Evolutionary conservation across 1,140 invertebrate genomes (phyloP).

Genomic region (Aporrectodea caliginosa): DNA sequence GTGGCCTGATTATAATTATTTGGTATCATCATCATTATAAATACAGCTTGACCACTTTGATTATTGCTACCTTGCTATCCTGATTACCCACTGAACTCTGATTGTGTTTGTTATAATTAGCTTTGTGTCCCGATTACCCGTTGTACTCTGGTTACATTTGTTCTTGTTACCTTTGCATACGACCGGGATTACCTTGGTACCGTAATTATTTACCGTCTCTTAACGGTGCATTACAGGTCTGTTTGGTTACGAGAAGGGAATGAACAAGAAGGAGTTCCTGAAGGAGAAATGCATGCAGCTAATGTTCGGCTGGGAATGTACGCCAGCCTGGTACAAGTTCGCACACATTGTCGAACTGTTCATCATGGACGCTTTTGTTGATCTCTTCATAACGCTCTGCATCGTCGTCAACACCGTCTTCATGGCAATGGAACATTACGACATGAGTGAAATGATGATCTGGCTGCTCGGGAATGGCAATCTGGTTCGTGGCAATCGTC

Average conservation of each 20-base stretch:
- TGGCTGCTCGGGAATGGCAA: constrained; percentile 75
- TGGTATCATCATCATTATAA: too few relatives aligned
- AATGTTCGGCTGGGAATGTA: constrained; percentile 96
- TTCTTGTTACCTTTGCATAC: background rate
- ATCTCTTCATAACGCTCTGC: constrained; percentile 95
- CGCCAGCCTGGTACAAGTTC: constrained; percentile 60
- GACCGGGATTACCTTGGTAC: background rate
- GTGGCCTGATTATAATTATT: too few relatives aligned
- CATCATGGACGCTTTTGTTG: constrained; percentile 96
- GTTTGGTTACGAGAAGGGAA: constrained; percentile 28
- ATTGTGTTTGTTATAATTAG: background rate
- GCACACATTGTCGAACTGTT: constrained; percentile 71
- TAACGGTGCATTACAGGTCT: background rate
- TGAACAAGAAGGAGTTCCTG: constrained; percentile 41
- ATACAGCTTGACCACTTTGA: too few relatives aligned
- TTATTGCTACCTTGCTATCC: too few relatives aligned
- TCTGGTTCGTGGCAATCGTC: too few relatives aligned
- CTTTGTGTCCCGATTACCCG: background rate
- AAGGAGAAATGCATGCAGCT: constrained; percentile 67
- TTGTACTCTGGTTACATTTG: background rate
- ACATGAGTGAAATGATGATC: constrained; percentile 67
- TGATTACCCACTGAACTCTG: background rate
- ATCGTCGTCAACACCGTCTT: constrained; percentile 97
- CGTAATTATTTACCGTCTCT: background rate
- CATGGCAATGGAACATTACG: constrained; percentile 95